Evolutionary conservation across 2,797 vertebrate genomes (phyloP).

Genomic region (Clarias platycephalus): DNA sequence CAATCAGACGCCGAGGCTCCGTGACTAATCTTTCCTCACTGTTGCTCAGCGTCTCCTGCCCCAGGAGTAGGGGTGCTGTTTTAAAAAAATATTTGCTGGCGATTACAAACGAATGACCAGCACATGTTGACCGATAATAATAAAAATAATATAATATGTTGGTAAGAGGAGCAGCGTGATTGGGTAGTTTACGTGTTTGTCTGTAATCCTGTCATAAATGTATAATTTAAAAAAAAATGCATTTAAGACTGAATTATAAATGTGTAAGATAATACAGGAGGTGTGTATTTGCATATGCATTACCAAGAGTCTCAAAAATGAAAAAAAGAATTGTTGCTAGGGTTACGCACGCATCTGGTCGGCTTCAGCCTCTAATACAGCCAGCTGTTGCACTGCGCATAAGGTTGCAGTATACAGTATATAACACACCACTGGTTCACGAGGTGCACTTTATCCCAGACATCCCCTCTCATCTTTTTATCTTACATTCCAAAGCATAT

Average conservation of each 20-base stretch:
- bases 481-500: neutral
- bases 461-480: neutral
- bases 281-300: neutral
- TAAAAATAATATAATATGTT: neutral
- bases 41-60: neutral
- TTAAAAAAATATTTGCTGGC: neutral
- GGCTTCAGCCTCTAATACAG: neutral
- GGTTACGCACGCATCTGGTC: constrained; percentile 1
- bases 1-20: constrained; percentile 42
- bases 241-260: neutral
- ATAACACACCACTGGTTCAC: neutral
- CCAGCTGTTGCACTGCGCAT: neutral
- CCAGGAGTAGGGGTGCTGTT: constrained; percentile 5
- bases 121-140: neutral
- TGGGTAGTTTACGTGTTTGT: neutral
- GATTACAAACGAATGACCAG: neutral
- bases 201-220: neutral
- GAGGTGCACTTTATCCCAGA: neutral
- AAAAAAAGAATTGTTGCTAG: neutral
- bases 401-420: no score
- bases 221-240: neutral
- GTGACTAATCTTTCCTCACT: constrained; percentile 55
- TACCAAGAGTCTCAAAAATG: neutral
- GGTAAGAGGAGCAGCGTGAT: neutral
- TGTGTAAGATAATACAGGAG: neutral